phyloP scores from a whole-genome alignment of 2,113 vertebrate genomes.

The Neogobius melanostomus region DNA sequence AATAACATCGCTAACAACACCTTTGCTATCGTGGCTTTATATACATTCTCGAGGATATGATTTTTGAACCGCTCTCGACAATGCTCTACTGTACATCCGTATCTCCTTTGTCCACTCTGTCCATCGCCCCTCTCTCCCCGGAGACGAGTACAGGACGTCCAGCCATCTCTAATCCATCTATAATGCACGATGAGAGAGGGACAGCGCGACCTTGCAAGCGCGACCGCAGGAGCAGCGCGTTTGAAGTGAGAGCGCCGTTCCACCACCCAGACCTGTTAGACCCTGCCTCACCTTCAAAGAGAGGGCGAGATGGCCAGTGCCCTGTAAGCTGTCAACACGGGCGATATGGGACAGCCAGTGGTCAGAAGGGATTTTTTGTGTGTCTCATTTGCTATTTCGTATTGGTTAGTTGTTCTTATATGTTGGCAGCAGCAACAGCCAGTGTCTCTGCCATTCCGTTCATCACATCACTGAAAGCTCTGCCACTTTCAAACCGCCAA shows the following conservation, averaged over 20 bases:
- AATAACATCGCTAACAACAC: too few species aligned
- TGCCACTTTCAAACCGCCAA: too few species aligned
- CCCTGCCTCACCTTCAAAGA: slow-evolving; percentile 25
- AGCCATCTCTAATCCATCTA: slow-evolving; percentile 19
- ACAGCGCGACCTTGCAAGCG: slow-evolving; percentile 29
- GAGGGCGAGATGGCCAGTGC: slow-evolving; percentile 23
- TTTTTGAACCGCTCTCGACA: neutral
- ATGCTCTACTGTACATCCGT: neutral
- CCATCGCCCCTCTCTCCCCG: slow-evolving; percentile 18
- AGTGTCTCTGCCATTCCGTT: too few species aligned
- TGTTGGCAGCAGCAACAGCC: too few species aligned
- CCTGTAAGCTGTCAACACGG: slow-evolving; percentile 48
- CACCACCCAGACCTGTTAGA: slow-evolving; percentile 19
- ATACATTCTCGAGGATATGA: neutral
- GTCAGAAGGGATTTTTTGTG: neutral
- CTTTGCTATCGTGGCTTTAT: too few species aligned
- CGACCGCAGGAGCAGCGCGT: slow-evolving; percentile 29
- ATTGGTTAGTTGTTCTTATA: too few species aligned
- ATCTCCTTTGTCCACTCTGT: neutral
- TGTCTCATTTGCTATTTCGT: too few species aligned
- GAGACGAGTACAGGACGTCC: slow-evolving; percentile 39
- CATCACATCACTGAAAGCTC: too few species aligned
- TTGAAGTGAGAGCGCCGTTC: slow-evolving; percentile 10
- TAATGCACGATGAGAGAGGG: slow-evolving; percentile 40
- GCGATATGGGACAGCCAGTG: slow-evolving; percentile 26